Percentiles rank a stretch among this genome's conserved stretches.
phyloP scores from a whole-genome alignment of 2,888 invertebrate genomes.

The Lysandra coridon region DNA sequence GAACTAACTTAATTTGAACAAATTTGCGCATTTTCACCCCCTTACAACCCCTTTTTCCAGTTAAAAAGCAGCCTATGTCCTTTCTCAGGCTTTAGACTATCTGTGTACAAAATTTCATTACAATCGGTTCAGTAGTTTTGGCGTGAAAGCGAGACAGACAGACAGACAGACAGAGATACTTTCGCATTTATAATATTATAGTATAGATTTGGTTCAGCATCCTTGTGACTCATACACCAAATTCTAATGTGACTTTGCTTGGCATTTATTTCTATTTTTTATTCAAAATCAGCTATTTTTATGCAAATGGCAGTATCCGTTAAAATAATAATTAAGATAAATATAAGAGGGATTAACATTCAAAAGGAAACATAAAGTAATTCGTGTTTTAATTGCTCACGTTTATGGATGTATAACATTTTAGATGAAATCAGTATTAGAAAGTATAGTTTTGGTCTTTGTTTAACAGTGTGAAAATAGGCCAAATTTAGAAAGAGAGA shows the following conservation, averaged over 20 bases:
- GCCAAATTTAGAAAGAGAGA: not conserved
- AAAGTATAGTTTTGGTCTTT: not conserved
- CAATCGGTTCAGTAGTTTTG: too few species aligned
- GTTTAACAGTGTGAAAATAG: not conserved
- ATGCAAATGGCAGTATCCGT: not conserved
- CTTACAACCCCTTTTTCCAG: too few species aligned
- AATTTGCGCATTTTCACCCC: too few species aligned
- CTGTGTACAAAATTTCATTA: too few species aligned
- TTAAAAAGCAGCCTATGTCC: too few species aligned
- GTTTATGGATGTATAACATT: conserved; percentile 16
- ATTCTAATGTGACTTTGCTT: not conserved
- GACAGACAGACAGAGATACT: too few species aligned
- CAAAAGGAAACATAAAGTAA: conserved; percentile 26
- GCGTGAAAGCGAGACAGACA: too few species aligned
- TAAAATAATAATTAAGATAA: conserved; percentile 13
- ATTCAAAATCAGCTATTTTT: not conserved
- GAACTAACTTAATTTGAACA: too few species aligned
- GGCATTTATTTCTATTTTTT: conserved; percentile 6
- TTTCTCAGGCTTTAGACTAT: too few species aligned
- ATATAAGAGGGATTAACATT: not conserved
- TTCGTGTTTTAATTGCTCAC: conserved; percentile 19
- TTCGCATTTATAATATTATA: too few species aligned
- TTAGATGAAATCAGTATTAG: conserved; percentile 9
- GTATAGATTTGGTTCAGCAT: not conserved
- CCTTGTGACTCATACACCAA: not conserved